phyloP scores from a whole-genome alignment of 2,888 invertebrate genomes.

The Periphyllus acericola region DNA sequence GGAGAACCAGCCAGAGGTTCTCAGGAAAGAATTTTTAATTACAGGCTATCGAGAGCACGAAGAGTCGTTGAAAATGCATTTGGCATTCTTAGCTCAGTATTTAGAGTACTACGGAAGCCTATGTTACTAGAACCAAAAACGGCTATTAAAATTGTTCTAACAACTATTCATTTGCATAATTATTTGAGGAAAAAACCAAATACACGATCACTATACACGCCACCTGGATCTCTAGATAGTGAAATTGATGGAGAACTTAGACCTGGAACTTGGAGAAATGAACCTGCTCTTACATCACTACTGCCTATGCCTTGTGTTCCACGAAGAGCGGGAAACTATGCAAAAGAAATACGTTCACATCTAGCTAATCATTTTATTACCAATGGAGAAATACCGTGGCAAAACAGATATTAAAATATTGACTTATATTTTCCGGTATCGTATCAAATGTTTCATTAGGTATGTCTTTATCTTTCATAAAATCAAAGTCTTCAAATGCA shows the following conservation, averaged over 20 bases:
- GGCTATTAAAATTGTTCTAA: constrained; percentile 32
- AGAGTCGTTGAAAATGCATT: constrained; percentile 47
- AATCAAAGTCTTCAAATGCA: constrained; percentile 20
- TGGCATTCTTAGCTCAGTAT: not conserved
- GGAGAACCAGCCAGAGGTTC: constrained; percentile 35
- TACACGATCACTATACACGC: not conserved
- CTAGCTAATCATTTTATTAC: constrained; percentile 14
- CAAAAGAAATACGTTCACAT: no score
- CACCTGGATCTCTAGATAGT: no score
- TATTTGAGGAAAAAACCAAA: constrained; percentile 47
- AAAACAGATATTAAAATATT: constrained; percentile 17
- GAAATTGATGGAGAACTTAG: no score
- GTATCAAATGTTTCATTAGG: constrained; percentile 25
- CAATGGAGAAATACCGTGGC: constrained; percentile 21
- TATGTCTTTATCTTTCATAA: constrained; percentile 33
- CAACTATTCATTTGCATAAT: constrained; percentile 43
- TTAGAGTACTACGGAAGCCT: no score
- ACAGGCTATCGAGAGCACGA: constrained; percentile 32
- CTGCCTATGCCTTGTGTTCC: no score
- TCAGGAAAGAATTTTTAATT: constrained; percentile 39
- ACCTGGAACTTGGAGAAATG: no score
- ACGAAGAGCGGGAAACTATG: no score
- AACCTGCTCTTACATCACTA: no score
- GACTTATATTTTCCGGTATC: constrained; percentile 9
- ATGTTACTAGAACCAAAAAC: constrained; percentile 37